A percentile compares a stretch with the other conserved stretches of the same genome.
Evolutionary conservation across 2,888 invertebrate species (phyloP).

Genomic region (Rutpela maculata): DNA sequence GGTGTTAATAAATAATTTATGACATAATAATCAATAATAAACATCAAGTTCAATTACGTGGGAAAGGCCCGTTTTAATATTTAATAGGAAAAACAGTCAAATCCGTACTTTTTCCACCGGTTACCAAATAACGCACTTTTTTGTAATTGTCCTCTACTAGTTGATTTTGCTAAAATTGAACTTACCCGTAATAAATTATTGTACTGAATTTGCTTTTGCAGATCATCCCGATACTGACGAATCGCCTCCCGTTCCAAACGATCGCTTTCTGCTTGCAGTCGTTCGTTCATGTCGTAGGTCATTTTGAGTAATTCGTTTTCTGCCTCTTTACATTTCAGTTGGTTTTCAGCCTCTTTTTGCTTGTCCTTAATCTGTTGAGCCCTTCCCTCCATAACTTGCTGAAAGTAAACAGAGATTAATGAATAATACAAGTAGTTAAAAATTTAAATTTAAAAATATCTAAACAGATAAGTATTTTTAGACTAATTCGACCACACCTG

Average conservation of each 20-base stretch:
- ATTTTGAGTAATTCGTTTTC: constrained; percentile 69
- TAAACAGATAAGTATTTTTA: too few relatives aligned
- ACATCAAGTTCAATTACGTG: too few relatives aligned
- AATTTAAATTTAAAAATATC: too few relatives aligned
- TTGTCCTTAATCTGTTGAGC: constrained; percentile 68
- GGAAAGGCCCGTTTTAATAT: too few relatives aligned
- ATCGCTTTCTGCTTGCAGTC: constrained; percentile 68
- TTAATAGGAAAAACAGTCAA: too few relatives aligned
- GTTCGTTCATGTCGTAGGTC: constrained; percentile 66
- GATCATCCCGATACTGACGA: constrained; percentile 68
- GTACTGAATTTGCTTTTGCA: constrained; percentile 71
- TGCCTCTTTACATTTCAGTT: constrained; percentile 65
- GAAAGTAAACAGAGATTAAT: constrained; percentile 29
- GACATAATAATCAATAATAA: too few relatives aligned
- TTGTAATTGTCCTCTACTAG: too few relatives aligned
- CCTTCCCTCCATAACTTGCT: constrained; percentile 68
- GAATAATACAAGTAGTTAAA: neutral
- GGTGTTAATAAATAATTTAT: too few relatives aligned
- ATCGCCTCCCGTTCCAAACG: constrained; percentile 63
- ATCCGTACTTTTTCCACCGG: too few relatives aligned
- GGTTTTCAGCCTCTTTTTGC: constrained; percentile 65
- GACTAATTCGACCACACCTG: too few relatives aligned
- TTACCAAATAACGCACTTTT: too few relatives aligned
- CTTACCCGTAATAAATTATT: constrained; percentile 68
- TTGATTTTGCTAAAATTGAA: too few relatives aligned